A percentile compares a stretch with the other conserved stretches of the same genome.
Evolutionary conservation across 2,888 invertebrate species (phyloP).

Genomic region (Caprella mutica): DNA sequence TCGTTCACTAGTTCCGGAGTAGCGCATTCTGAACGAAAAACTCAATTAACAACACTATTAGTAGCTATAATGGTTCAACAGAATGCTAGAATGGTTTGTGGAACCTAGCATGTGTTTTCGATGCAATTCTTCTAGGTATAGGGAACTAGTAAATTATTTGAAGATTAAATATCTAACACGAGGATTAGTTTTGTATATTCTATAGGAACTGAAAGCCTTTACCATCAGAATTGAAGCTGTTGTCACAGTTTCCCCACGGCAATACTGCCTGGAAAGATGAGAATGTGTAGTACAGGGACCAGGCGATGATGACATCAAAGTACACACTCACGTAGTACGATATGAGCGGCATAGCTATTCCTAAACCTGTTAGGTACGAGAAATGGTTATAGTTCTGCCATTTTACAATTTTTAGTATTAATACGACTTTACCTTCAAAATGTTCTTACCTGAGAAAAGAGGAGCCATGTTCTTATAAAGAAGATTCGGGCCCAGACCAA

Average conservation of each 20-base stretch:
- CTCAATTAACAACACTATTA: too few species aligned
- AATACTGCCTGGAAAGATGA: constrained; percentile 43
- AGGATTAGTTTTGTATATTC: too few species aligned
- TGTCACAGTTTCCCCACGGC: constrained; percentile 61
- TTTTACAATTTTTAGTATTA: not conserved
- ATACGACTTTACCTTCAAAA: not conserved
- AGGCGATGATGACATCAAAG: constrained; percentile 44
- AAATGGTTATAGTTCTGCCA: too few species aligned
- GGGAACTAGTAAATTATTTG: too few species aligned
- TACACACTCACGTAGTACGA: constrained; percentile 27
- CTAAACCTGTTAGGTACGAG: constrained; percentile 23
- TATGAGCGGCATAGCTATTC: constrained; percentile 22
- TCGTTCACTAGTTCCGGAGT: not conserved
- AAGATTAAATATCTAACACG: too few species aligned
- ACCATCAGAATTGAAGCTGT: constrained; percentile 61
- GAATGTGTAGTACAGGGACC: constrained; percentile 66
- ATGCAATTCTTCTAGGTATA: too few species aligned
- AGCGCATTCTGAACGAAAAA: constrained; percentile 7
- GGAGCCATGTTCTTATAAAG: constrained; percentile 25
- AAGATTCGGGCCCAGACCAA: constrained; percentile 59
- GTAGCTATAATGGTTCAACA: too few species aligned
- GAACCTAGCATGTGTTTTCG: too few species aligned
- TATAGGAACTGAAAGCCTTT: too few species aligned
- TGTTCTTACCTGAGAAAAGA: constrained; percentile 17
- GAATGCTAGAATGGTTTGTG: too few species aligned